Conservation (phyloP, 2,888 invertebrate species). For the Ennomos fuscantarius region DNA sequence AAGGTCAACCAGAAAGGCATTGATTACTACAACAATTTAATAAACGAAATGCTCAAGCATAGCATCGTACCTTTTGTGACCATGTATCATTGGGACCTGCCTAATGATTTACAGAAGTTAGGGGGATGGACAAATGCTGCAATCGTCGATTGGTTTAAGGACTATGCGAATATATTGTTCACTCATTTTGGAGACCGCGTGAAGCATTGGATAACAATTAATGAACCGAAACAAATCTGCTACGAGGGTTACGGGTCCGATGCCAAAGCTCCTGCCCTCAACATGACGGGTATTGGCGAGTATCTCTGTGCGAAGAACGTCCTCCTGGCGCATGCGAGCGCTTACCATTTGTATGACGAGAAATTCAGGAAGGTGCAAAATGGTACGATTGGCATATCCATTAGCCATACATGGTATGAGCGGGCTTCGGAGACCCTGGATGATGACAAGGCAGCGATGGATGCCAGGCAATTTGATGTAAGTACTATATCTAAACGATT, state of each 20-base stretch:
- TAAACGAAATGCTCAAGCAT: conserved; percentile 82
- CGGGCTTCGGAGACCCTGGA: conserved; percentile 71
- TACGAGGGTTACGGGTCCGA: conserved; percentile 63
- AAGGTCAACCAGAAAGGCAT: conserved; percentile 85
- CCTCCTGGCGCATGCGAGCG: conserved; percentile 84
- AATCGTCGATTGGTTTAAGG: conserved; percentile 81
- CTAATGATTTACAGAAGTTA: conserved; percentile 78
- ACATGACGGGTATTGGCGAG: conserved; percentile 69
- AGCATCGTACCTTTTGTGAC: conserved; percentile 86
- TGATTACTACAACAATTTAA: conserved; percentile 86
- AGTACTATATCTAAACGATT: too few species aligned
- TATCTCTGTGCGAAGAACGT: conserved; percentile 84
- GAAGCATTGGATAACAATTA: conserved; percentile 84
- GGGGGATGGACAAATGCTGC: conserved; percentile 86
- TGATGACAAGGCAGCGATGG: conserved; percentile 80
- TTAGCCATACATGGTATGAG: conserved; percentile 78
- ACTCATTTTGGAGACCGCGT: conserved; percentile 77
- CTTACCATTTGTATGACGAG: conserved; percentile 70
- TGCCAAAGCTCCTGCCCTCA: conserved; percentile 63
- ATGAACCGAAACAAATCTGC: conserved; percentile 80
- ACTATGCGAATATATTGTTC: conserved; percentile 83
- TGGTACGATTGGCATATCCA: conserved; percentile 62
- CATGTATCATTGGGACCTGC: conserved; percentile 87
- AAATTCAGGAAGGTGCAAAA: conserved; percentile 52
- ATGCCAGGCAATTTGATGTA: conserved; percentile 83